A percentile compares a stretch with the other conserved stretches of the same genome.
Evolutionary conservation across 2,888 invertebrate species (phyloP).

Genomic region (Leptogaster cylindrica): DNA sequence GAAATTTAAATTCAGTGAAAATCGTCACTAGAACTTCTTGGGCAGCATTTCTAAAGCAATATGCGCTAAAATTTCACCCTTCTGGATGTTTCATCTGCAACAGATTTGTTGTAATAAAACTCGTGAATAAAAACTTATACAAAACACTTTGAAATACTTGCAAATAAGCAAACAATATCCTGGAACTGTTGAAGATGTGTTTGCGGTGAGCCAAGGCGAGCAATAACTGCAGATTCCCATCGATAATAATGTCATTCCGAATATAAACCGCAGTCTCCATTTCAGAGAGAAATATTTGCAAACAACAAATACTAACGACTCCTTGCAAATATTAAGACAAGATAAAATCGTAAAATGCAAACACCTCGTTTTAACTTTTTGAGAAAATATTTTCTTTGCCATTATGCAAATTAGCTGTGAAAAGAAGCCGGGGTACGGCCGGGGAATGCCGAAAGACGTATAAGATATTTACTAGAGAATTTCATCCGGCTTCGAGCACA

Average conservation of each 20-base stretch:
- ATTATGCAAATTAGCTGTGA: slow-evolving; percentile 46
- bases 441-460: slow-evolving; percentile 25
- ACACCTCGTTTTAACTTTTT: slow-evolving; percentile 47
- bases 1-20: no score
- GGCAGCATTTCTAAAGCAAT: no score
- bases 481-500: slow-evolving; percentile 13
- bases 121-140: no score
- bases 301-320: slow-evolving; percentile 16
- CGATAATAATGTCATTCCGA: slow-evolving; percentile 33
- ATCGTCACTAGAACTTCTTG: no score
- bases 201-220: neutral
- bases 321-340: slow-evolving; percentile 32
- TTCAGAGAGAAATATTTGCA: slow-evolving; percentile 4
- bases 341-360: slow-evolving; percentile 43
- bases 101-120: no score
- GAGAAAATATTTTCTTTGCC: slow-evolving; percentile 46
- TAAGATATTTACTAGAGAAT: slow-evolving; percentile 29
- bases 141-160: slow-evolving; percentile 33
- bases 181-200: neutral
- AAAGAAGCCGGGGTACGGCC: slow-evolving; percentile 13
- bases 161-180: no score
- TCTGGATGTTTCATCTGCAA: no score
- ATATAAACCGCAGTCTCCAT: slow-evolving; percentile 23
- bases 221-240: slow-evolving; percentile 12
- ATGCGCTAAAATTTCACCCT: no score